phyloP scores from a whole-genome alignment of 1,140 invertebrate species.

The Scaptomyza hsui region DNA sequence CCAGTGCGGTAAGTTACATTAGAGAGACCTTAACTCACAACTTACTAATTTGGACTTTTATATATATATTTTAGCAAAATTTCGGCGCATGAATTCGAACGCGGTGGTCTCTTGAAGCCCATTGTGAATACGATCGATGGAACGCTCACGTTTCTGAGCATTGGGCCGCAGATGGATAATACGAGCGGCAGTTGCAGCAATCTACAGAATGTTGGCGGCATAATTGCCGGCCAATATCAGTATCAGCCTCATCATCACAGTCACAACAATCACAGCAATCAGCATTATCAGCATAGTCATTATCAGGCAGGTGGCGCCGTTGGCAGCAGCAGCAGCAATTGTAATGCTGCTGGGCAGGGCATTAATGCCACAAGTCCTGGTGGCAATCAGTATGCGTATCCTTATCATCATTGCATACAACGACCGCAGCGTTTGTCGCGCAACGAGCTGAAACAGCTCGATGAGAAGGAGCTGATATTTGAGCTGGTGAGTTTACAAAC shows the following conservation, averaged over 20 bases:
- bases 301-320: constrained; percentile 67
- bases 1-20: constrained; percentile 88
- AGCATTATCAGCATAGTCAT: constrained; percentile 64
- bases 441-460: constrained; percentile 93
- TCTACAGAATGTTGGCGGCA: constrained; percentile 59
- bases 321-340: constrained; percentile 52
- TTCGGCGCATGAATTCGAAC: constrained; percentile 97
- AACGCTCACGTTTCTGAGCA: constrained; percentile 93
- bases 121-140: constrained; percentile 96
- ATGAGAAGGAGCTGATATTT: constrained; percentile 97
- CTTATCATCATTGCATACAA: constrained; percentile 71
- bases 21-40: neutral
- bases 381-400: constrained; percentile 51
- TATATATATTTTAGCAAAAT: constrained; percentile 89
- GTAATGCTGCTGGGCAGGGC: neutral
- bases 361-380: constrained; percentile 11
- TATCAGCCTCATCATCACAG: constrained; percentile 57
- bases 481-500: constrained; percentile 89
- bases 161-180: constrained; percentile 84
- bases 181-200: constrained; percentile 62
- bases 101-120: constrained; percentile 94
- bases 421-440: constrained; percentile 90
- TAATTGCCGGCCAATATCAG: constrained; percentile 61
- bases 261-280: constrained; percentile 44
- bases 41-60: neutral